Base-by-base conservation (phyloP, 2,797 vertebrate genomes). In the Crocidura indochinensis region DNA sequence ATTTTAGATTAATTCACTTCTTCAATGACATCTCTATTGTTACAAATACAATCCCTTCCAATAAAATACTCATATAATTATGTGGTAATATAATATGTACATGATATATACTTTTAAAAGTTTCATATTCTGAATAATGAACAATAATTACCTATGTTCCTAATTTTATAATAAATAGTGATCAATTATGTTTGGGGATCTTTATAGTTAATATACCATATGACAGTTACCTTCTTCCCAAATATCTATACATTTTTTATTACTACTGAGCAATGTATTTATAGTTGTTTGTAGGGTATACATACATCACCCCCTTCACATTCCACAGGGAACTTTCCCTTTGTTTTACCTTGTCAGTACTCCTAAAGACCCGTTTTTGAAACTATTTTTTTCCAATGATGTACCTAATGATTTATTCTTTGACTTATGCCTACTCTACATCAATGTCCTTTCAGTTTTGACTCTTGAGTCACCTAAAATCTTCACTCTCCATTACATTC, bases 81-180 rank as follows among this genome's bases (percentile, higher is more conserved):
- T 20, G 22, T 20, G 56, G 17, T 60, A 20, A 60, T 19, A 7
- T 60, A 20, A 60, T 60, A 60, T 60, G 10, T 19, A 11, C n/a
- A 47, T 53, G 90, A 14, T 47, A 83, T 88, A 44, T 73, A 62
- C 44, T 31, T 69, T 75, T 29, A 10, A 46, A 19, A 29, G 1
- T 47, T 82, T 27, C 67, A 29, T 56, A 11, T 29, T n/a, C 10
- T 78, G 17, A 51, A 0, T 2, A 85, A 2, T n/a, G 19, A 65
- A 60, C 77, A 27, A 46, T 46, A 91, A 56, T 60, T 65, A 14
- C 60, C 67, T 86, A 14, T 8, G 0, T 64, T 19, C 1, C 10
- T n/a, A 11, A 72, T 92, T 88, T 88, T 44, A 90, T 24, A 49
- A 72, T 15, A 38, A n/a, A 9, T 46, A 46, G 10, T 22, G 22